Base-by-base conservation (phyloP, 2,888 invertebrate genomes). In the Acleris sparsana region DNA sequence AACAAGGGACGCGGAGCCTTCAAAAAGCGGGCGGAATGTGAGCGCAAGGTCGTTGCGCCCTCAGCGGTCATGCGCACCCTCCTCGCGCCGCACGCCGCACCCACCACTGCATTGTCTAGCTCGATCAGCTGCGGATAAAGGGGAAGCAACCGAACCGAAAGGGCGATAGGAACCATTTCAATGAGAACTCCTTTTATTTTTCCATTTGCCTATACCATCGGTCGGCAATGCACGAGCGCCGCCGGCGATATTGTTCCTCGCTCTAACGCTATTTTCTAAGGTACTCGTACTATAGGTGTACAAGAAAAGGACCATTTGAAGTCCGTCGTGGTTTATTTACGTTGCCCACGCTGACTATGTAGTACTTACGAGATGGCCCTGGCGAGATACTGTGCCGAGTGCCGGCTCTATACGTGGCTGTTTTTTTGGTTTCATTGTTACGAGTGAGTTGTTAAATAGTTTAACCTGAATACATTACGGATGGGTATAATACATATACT, bases 31-130 rank as follows among this genome's bases (percentile, higher is more conserved):
- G 80, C 79, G 91, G 90, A 87, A 89, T 91, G 89, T 84, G 87
- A 88, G 85, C 84, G 86, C 92, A 92, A 92, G 92, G 92, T 92
- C 92, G 92, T 92, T 92, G 92, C 89, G 91, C 92, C 88, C 90
- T 86, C 89, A 89, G 89, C 92, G 92, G 92, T 92, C 92, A 92
- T 90, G 90, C 86, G 87, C 91, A 83, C 83, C 78, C 80, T 76
- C 75, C 72, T 75, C 72, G 72, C 68, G 51, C 62, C 49, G 20
- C 62, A 62, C 74, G 73, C 80, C 75, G 72, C 80, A 77, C 76
- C 79, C 77, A 82, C 82, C 83, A 82, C 86, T 85, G 85, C 86
- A 89, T 89, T 89, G 87, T 88, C 88, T 89, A 88, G 84, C 78
- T 76, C 85, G 90, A 91, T 90, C 89, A 86, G 84, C 84, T 85